A percentile compares a stretch with the other conserved stretches of the same genome.
Evolutionary conservation across 2,888 invertebrate genomes (phyloP).

Genomic region (Nycteola revayana): DNA sequence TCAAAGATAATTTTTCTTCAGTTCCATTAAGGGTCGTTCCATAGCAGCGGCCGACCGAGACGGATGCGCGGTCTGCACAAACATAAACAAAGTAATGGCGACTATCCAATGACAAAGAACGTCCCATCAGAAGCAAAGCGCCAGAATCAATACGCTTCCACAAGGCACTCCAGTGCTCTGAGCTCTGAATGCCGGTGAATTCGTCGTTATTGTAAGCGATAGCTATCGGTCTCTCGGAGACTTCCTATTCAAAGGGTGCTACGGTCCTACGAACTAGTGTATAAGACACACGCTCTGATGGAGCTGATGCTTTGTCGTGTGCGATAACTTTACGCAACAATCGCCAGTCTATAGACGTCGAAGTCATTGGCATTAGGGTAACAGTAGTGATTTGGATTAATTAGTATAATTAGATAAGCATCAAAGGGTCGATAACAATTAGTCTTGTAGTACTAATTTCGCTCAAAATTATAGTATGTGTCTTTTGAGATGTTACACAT

Average conservation of each 20-base stretch:
- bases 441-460: no score
- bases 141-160: constrained; percentile 48
- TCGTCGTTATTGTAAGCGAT: constrained; percentile 35
- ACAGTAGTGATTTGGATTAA: no score
- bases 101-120: constrained; percentile 62
- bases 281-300: no score
- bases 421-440: no score
- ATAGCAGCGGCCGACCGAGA: constrained; percentile 52
- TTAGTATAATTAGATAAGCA: no score
- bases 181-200: constrained; percentile 18
- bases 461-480: no score
- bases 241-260: background rate
- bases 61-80: constrained; percentile 55
- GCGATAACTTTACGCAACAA: no score
- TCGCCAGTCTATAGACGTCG: no score
- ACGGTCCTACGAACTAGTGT: no score
- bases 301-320: no score
- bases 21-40: constrained; percentile 50
- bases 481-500: no score
- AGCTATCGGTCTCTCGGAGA: constrained; percentile 18
- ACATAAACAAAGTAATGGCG: constrained; percentile 68
- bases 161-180: constrained; percentile 12
- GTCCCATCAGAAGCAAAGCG: constrained; percentile 51
- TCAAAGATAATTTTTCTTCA: constrained; percentile 63
- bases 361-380: no score